A percentile compares a stretch with the other conserved stretches of the same genome.
Evolutionary conservation across 2,888 invertebrate genomes (phyloP).

Genomic region (Campopleginae sp.): DNA sequence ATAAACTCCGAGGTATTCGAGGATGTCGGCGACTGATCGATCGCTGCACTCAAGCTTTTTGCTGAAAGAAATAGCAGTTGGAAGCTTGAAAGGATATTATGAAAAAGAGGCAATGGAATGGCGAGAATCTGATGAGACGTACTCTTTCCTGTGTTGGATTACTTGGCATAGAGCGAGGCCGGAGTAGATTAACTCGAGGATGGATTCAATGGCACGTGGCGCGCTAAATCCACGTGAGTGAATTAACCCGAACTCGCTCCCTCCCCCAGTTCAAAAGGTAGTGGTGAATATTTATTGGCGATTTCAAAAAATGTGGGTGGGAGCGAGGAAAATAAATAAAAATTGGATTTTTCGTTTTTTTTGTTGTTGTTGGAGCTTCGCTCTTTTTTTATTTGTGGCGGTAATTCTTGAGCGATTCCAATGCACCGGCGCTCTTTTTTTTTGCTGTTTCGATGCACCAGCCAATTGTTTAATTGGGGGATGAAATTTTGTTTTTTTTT

Average conservation of each 20-base stretch:
- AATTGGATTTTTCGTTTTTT: not conserved
- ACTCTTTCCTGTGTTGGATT: constrained; percentile 11
- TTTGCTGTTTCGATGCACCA: no score
- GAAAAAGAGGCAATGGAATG: not conserved
- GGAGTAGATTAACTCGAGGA: constrained; percentile 58
- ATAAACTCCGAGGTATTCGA: constrained; percentile 38
- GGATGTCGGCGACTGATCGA: constrained; percentile 55
- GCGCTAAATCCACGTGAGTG: constrained; percentile 19
- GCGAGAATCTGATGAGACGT: constrained; percentile 31
- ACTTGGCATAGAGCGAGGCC: constrained; percentile 20
- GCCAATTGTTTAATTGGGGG: no score
- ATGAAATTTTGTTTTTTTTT: no score
- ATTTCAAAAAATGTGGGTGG: not conserved
- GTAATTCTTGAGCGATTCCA: no score
- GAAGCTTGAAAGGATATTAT: constrained; percentile 4
- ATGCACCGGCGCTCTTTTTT: no score
- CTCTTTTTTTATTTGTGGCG: no score
- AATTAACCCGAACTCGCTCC: constrained; percentile 49
- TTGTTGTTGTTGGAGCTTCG: no score
- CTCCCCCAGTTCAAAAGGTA: constrained; percentile 10
- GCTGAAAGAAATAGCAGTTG: constrained; percentile 13
- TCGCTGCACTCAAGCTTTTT: constrained; percentile 54
- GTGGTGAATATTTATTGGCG: not conserved
- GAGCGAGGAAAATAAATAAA: not conserved
- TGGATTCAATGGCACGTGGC: constrained; percentile 64